Conservation (phyloP, 1,140 invertebrate species). For the Pogonus chalceus region DNA sequence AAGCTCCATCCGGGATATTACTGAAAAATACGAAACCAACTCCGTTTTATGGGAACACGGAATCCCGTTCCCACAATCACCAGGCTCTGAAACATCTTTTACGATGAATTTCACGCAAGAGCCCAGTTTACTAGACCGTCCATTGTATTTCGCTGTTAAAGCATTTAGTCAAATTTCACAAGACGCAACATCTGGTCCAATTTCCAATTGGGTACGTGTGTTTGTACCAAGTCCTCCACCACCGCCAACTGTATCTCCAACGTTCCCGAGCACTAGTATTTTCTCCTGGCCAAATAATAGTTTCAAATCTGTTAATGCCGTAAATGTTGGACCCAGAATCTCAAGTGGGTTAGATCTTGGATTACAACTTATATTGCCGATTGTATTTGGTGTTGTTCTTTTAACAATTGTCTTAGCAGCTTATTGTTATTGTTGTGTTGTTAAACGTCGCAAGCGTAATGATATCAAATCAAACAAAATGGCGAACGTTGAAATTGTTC, state of each 20-base stretch:
- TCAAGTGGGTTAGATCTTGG: conserved; percentile 26
- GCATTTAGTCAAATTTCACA: conserved; percentile 32
- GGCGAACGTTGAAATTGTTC: conserved; percentile 32
- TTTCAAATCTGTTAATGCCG: conserved; percentile 22
- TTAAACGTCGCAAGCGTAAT: conserved; percentile 25
- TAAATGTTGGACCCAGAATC: conserved; percentile 24
- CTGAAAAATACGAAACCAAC: conserved; percentile 36
- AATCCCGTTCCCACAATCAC: conserved; percentile 31
- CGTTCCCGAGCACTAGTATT: conserved; percentile 26
- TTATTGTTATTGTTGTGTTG: conserved; percentile 39
- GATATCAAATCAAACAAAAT: conserved; percentile 29
- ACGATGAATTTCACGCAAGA: conserved; percentile 37
- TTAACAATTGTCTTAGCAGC: conserved; percentile 32
- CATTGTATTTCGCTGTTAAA: conserved; percentile 42
- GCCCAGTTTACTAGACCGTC: conserved; percentile 35
- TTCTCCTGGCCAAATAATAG: conserved; percentile 29
- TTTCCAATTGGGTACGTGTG: conserved; percentile 46
- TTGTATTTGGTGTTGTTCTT: conserved; percentile 35
- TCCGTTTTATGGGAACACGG: conserved; percentile 32
- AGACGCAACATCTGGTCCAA: conserved; percentile 33
- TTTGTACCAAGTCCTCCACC: conserved; percentile 40
- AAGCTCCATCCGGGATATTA: conserved; percentile 32
- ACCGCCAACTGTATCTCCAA: conserved; percentile 36
- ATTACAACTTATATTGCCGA: conserved; percentile 35
- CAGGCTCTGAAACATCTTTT: conserved; percentile 36